These are phyloP conservation scores for Tonatia bakeri DNA, from an alignment of 2,113 vertebrate species.

Conservation along the genomic window DNA sequence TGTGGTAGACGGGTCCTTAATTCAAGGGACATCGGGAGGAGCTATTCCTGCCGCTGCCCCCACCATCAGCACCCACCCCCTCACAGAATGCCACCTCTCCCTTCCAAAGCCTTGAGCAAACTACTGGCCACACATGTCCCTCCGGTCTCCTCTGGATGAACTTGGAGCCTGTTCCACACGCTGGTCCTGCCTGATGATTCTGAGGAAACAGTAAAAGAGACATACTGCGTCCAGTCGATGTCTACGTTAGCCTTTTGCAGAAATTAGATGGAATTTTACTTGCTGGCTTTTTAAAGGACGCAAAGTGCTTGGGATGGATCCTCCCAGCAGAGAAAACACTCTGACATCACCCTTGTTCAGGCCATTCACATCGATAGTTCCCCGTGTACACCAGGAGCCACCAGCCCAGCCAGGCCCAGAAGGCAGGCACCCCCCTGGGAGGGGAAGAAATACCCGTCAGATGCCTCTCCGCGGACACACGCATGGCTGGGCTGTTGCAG, in stretches of 20 bases:
- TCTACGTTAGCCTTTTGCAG: neutral
- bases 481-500: slow-evolving; percentile 35
- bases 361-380: neutral
- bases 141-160: no score
- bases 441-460: slow-evolving; percentile 71
- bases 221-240: neutral
- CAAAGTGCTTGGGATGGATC: neutral
- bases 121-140: neutral
- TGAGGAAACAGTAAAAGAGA: neutral
- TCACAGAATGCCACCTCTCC: neutral
- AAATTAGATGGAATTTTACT: neutral
- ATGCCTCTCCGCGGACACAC: slow-evolving; percentile 40
- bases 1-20: neutral
- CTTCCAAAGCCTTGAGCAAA: neutral
- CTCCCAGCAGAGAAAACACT: neutral
- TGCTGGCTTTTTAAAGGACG: neutral
- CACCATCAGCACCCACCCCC: neutral
- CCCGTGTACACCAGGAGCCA: slow-evolving; percentile 42
- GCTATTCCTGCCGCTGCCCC: neutral
- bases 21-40: neutral
- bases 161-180: no score
- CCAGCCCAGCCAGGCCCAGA: slow-evolving; percentile 5
- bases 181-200: neutral
- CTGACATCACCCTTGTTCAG: neutral
- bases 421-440: slow-evolving; percentile 60